A percentile compares a stretch with the other conserved stretches of the same genome.
These are phyloP conservation scores for Heliconius melpomene DNA, from an alignment of 1,140 invertebrate species.

Conservation along the genomic window DNA sequence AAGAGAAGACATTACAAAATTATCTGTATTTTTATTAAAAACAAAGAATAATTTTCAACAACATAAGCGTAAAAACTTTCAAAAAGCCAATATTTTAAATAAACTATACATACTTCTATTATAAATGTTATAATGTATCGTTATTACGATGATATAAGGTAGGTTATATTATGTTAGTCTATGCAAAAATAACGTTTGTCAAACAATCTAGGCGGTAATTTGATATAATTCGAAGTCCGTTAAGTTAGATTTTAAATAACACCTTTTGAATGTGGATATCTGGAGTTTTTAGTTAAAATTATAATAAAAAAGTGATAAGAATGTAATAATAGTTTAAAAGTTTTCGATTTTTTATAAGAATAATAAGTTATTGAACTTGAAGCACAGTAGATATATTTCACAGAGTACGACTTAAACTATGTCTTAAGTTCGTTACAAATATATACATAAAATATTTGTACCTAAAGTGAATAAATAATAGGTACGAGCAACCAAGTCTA, in stretches of 20 bases:
- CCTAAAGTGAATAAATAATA: background rate
- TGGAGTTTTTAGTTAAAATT: background rate
- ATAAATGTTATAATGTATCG: background rate
- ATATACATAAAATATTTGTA: too few relatives aligned
- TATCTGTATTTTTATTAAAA: background rate
- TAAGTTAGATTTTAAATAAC: slow-evolving; percentile 39
- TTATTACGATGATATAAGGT: slow-evolving; percentile 16
- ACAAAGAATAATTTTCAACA: slow-evolving; percentile 7
- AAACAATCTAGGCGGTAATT: slow-evolving; percentile 51
- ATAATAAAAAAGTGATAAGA: background rate
- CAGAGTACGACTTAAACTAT: too few relatives aligned
- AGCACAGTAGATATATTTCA: too few relatives aligned
- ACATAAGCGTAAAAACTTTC: background rate
- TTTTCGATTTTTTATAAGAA: too few relatives aligned
- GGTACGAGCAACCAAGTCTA: background rate
- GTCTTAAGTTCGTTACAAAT: too few relatives aligned
- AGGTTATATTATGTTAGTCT: background rate
- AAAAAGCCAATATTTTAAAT: slow-evolving; percentile 9
- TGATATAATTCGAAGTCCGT: slow-evolving; percentile 49
- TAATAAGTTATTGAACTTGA: too few relatives aligned
- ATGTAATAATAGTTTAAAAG: too few relatives aligned
- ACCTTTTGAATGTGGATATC: slow-evolving; percentile 55
- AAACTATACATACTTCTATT: background rate
- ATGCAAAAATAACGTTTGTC: background rate
- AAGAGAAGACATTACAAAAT: slow-evolving; percentile 22